Base-by-base conservation (phyloP, 2,113 vertebrate species). In the Megatriorchis doriae region DNA sequence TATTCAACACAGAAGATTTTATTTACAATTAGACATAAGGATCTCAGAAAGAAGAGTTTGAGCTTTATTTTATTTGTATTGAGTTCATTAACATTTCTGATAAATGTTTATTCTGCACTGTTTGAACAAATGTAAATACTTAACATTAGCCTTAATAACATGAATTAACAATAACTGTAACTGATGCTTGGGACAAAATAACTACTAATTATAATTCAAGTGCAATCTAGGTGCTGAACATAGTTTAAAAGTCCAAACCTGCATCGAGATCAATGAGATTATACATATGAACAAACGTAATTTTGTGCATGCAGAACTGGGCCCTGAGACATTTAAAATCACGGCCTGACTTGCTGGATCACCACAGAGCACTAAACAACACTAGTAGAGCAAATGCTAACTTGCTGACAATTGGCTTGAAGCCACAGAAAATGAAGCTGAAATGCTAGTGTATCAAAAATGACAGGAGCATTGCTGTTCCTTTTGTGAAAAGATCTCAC, bases 21-120 rank as follows among this genome's bases (percentile, higher is more conserved):
- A 93, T 96, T 97, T 95, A 93, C 92, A 96, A 68, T 88, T 90
- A 93, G 23, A 93, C 82, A 93, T 63, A 65, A 63, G 8, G 4
- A 56, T 83, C 86, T 88, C 65, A 87, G 68, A 85, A 63, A 47
- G 7, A 53, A 85, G 3, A 55, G 22, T 38, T 72, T 47, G 27
- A 91, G 25, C 18, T 94, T 90, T 74, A 48, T 83, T 90, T 94
- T 78, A 27, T 83, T 79, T 68, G 7, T 32, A 68, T 84, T 84
- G 16, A 65, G 36, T 52, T 92, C 31, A 52, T 75, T 56, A 63
- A 65, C 3, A 18, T 80, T 88, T 89, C 42, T 77, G 61, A 73
- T 58, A 63, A 80, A 94, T 47, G 42, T 81, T 91, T 91, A 85
- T 67, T 55, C 81, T 75, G 47, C 53, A 73, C 8, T 91, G n/a